Conservation (phyloP, 2,888 invertebrate species). For the Agrilus cyanescens region DNA sequence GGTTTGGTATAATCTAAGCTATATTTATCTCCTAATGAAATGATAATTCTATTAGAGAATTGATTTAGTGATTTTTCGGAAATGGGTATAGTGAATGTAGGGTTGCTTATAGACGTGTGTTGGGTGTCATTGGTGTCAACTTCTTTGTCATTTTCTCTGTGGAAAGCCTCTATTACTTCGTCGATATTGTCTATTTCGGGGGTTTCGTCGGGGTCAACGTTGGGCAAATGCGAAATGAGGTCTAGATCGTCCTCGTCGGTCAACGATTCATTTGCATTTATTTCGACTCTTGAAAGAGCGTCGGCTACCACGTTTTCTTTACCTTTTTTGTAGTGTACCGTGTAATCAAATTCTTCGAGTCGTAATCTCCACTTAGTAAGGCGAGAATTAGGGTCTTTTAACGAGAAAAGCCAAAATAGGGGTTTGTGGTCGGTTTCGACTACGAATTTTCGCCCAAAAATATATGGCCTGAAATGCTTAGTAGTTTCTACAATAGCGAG, state of each 20-base stretch:
- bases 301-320: slow-evolving; percentile 7
- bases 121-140: background rate
- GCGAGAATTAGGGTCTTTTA: slow-evolving; percentile 7
- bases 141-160: background rate
- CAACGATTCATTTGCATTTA: background rate
- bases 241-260: slow-evolving; percentile 3
- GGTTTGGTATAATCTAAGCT: background rate
- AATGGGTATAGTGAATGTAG: slow-evolving; percentile 4
- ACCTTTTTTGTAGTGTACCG: slow-evolving; percentile 1
- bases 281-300: background rate
- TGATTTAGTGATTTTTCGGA: slow-evolving; percentile 6
- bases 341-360: slow-evolving; percentile 6
- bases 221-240: slow-evolving; percentile 1
- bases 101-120: slow-evolving; percentile 1
- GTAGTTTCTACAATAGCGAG: slow-evolving; percentile 4
- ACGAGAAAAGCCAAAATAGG: slow-evolving; percentile 1
- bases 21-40: slow-evolving; percentile 4
- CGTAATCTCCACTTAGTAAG: slow-evolving; percentile 6
- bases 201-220: slow-evolving; percentile 2
- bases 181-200: background rate
- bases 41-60: slow-evolving; percentile 2
- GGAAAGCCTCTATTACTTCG: background rate
- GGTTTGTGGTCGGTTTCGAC: too few species aligned
- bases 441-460: slow-evolving; percentile 1
- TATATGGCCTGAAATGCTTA: slow-evolving; percentile 4